These are phyloP conservation scores for Drosophila dunni DNA, from an alignment of 1,140 invertebrate species.

Conservation along the genomic window DNA sequence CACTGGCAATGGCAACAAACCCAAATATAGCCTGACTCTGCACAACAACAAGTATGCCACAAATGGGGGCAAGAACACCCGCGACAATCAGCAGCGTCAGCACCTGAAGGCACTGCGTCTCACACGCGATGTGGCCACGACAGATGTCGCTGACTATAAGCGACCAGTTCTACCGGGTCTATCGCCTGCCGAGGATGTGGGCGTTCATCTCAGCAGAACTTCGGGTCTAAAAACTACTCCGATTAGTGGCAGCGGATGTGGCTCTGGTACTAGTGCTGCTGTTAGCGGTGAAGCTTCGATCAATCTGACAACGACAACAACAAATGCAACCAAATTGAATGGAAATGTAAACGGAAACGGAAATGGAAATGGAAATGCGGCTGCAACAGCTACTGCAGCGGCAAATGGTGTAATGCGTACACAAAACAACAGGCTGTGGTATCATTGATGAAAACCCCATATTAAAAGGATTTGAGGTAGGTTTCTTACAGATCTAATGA, in stretches of 20 bases:
- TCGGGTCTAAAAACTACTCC: constrained; percentile 8
- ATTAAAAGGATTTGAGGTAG: constrained; percentile 83
- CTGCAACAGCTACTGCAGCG: constrained; percentile 35
- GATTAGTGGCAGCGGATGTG: neutral
- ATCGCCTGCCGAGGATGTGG: constrained; percentile 57
- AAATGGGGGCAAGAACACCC: constrained; percentile 44
- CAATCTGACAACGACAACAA: constrained; percentile 43
- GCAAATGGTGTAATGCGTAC: constrained; percentile 64
- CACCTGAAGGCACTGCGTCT: constrained; percentile 69
- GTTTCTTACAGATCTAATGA: constrained; percentile 10
- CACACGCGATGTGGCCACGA: constrained; percentile 49
- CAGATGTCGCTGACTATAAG: constrained; percentile 48
- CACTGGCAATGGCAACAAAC: constrained; percentile 15
- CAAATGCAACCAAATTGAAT: constrained; percentile 49
- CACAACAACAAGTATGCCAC: constrained; percentile 54
- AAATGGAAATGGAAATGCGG: constrained; percentile 32
- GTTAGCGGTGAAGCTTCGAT: constrained; percentile 59
- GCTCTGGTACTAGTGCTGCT: constrained; percentile 19
- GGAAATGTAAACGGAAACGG: constrained; percentile 32
- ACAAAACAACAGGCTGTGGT: constrained; percentile 83
- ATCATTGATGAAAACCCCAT: constrained; percentile 83
- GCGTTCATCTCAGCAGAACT: constrained; percentile 54
- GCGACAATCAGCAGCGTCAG: constrained; percentile 69
- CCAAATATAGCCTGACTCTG: constrained; percentile 51
- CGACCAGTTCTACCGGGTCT: constrained; percentile 41